Percentiles rank a stretch among this genome's conserved stretches.
phyloP scores from a whole-genome alignment of 2,888 invertebrate species.

The Panopea generosa region DNA sequence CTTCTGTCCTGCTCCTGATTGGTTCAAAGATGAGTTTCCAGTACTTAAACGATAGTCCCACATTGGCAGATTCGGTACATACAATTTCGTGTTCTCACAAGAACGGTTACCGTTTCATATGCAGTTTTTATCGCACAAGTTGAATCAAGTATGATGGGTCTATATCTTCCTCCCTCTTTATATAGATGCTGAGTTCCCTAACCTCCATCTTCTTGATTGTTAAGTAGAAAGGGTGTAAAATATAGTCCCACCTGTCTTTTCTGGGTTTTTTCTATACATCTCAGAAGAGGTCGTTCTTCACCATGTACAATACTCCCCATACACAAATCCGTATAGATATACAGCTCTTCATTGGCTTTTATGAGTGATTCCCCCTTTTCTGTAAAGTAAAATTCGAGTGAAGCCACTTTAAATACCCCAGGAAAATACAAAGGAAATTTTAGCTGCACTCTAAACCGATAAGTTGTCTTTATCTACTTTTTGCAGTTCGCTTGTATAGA shows the following conservation, averaged over 20 bases:
- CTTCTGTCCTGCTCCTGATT: conserved; percentile 24
- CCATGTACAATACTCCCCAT: conserved; percentile 46
- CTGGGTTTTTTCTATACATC: conserved; percentile 33
- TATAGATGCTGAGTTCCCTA: conserved; percentile 6
- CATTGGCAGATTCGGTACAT: conserved; percentile 48
- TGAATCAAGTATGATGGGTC: neutral
- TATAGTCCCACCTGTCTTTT: conserved; percentile 28
- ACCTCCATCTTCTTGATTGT: conserved; percentile 33
- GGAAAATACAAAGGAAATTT: conserved; percentile 17
- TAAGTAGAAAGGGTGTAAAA: conserved; percentile 23
- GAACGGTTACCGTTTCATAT: conserved; percentile 3
- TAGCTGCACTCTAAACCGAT: conserved; percentile 37
- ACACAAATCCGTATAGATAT: conserved; percentile 41
- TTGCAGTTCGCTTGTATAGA: neutral
- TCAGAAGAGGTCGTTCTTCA: conserved; percentile 32
- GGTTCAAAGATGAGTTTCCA: conserved; percentile 26
- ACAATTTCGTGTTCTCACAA: conserved; percentile 30
- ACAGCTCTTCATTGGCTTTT: conserved; percentile 13
- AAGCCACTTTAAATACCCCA: conserved; percentile 33
- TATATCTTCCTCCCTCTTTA: neutral
- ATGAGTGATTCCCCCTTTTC: conserved; percentile 17
- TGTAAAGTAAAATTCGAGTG: conserved; percentile 32
- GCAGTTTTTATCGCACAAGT: neutral
- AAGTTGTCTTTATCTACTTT: conserved; percentile 1
- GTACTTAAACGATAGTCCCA: conserved; percentile 33